Evolutionary conservation across 2,888 invertebrate genomes (phyloP).

Genomic region (Brachylomia viminalis): DNA sequence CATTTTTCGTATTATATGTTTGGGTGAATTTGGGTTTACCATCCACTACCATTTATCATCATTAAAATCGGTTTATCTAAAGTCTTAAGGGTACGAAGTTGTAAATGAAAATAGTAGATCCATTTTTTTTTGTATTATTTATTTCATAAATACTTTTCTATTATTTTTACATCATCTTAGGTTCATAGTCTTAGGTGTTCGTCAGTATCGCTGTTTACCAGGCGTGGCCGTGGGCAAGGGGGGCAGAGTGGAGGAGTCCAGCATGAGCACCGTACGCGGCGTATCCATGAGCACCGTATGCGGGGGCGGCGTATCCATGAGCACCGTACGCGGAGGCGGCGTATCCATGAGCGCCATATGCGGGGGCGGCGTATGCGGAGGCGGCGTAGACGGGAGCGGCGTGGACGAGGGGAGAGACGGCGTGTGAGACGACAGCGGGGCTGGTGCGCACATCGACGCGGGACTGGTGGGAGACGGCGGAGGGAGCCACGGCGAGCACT

Average conservation of each 20-base stretch:
- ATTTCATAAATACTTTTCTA: constrained; percentile 71
- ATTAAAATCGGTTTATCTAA: not conserved
- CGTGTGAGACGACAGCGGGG: constrained; percentile 75
- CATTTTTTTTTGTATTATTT: constrained; percentile 44
- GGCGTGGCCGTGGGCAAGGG: constrained; percentile 79
- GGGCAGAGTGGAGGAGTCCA: constrained; percentile 71
- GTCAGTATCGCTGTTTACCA: constrained; percentile 85
- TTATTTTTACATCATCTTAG: constrained; percentile 72
- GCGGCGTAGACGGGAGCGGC: constrained; percentile 72
- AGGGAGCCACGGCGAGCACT: constrained; percentile 78
- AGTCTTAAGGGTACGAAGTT: not conserved
- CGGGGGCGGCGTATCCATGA: constrained; percentile 68
- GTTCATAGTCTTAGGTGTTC: constrained; percentile 75
- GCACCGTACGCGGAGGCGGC: constrained; percentile 66
- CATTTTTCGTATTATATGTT: not conserved
- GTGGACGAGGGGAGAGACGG: constrained; percentile 70
- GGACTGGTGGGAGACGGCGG: constrained; percentile 89
- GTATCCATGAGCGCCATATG: constrained; percentile 69
- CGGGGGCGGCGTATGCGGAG: constrained; percentile 69
- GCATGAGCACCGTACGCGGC: constrained; percentile 68
- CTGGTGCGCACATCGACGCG: constrained; percentile 81
- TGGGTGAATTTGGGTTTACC: not conserved
- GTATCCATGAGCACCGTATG: constrained; percentile 69
- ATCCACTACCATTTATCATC: no score
- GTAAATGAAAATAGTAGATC: constrained; percentile 6